Conservation (phyloP, 2,888 invertebrate species). For the Hesperia comma region DNA sequence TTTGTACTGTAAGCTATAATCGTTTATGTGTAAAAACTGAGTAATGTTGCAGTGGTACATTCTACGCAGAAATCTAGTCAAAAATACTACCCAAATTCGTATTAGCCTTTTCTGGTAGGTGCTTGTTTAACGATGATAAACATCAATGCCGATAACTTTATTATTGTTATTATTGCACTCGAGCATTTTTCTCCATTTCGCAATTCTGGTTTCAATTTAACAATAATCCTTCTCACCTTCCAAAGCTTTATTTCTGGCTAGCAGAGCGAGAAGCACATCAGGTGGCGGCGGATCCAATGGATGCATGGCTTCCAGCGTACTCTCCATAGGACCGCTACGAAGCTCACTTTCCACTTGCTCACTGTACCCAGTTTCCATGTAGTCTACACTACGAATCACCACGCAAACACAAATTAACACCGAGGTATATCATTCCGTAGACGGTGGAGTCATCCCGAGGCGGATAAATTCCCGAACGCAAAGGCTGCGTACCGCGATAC, state of each 20-base stretch:
- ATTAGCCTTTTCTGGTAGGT: too few species aligned
- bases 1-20: too few species aligned
- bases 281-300: constrained; percentile 87
- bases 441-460: constrained; percentile 43
- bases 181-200: too few species aligned
- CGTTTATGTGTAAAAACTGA: too few species aligned
- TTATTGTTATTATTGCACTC: too few species aligned
- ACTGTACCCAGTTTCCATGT: constrained; percentile 65
- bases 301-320: constrained; percentile 68
- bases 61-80: too few species aligned
- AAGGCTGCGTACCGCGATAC: constrained; percentile 59
- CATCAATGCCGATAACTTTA: too few species aligned
- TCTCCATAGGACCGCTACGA: constrained; percentile 63
- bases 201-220: background rate
- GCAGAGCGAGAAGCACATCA: constrained; percentile 92
- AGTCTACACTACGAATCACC: constrained; percentile 56
- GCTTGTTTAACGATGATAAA: too few species aligned
- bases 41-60: too few species aligned
- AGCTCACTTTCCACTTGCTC: constrained; percentile 62
- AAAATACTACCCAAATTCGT: too few species aligned
- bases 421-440: constrained; percentile 59
- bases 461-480: constrained; percentile 48
- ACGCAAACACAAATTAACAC: constrained; percentile 54
- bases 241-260: constrained; percentile 93
- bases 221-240: constrained; percentile 88